Percentiles rank a stretch among this genome's conserved stretches.
These are phyloP conservation scores for Pocillopora meandrina DNA, from an alignment of 92 coral and sea anemone genomes.

Conservation along the genomic window DNA sequence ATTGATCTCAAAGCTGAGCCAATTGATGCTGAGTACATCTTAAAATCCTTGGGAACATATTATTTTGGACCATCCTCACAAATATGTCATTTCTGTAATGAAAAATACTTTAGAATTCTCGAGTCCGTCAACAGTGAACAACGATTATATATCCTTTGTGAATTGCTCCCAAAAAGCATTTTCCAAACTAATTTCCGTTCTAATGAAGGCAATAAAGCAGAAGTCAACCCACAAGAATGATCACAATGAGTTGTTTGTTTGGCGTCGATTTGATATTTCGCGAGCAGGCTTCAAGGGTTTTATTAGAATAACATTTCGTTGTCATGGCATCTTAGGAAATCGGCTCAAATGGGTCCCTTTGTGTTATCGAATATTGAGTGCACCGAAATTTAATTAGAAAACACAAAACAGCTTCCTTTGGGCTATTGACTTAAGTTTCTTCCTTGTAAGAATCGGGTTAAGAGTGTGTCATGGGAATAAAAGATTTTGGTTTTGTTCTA, in stretches of 20 bases:
- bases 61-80: background rate
- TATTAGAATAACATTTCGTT: constrained; percentile 40
- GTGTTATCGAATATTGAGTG: background rate
- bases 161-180: constrained; percentile 9
- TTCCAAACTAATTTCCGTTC: constrained; percentile 22
- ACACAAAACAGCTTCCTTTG: constrained; percentile 17
- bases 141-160: background rate
- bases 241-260: constrained; percentile 11
- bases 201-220: constrained; percentile 19
- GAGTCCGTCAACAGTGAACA: background rate
- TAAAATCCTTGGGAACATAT: background rate
- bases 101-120: background rate
- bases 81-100: background rate
- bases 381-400: constrained; percentile 28
- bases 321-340: constrained; percentile 19
- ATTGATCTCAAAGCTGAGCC: background rate
- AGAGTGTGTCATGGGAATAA: background rate
- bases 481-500: constrained; percentile 13
- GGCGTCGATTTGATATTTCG: constrained; percentile 29
- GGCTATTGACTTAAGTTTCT: constrained; percentile 6
- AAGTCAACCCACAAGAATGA: constrained; percentile 32
- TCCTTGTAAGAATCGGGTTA: constrained; percentile 12
- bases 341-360: constrained; percentile 7
- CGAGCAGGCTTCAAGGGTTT: constrained; percentile 28
- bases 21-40: background rate